These are phyloP conservation scores for Pachycephala philippinensis DNA, from an alignment of 2,113 vertebrate genomes.

Conservation along the genomic window DNA sequence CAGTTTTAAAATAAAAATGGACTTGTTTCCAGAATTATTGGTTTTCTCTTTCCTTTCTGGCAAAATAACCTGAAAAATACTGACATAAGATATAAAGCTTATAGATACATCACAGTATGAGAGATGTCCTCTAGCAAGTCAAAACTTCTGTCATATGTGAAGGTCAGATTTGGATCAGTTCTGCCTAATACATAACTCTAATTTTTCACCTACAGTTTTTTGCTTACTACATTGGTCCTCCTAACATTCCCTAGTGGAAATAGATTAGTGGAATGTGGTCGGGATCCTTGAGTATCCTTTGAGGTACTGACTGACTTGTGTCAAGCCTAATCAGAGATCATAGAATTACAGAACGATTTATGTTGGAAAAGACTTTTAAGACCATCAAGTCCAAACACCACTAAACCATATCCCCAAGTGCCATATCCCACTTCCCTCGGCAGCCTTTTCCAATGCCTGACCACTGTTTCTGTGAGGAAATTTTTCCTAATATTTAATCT, in stretches of 20 bases:
- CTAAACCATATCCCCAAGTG: too few species aligned
- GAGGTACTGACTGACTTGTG: not conserved
- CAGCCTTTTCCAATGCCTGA: not conserved
- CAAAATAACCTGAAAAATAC: not conserved
- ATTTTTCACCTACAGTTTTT: not conserved
- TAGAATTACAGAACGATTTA: not conserved
- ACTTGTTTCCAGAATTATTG: not conserved
- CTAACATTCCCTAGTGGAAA: not conserved
- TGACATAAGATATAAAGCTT: not conserved
- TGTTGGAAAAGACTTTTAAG: not conserved
- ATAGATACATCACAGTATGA: not conserved
- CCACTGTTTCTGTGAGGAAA: accelerated
- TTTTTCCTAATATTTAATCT: not conserved
- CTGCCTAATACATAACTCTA: not conserved
- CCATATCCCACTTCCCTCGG: not conserved
- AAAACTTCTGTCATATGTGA: not conserved
- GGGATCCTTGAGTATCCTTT: not conserved
- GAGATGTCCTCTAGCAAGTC: not conserved
- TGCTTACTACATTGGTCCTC: not conserved
- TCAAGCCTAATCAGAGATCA: not conserved
- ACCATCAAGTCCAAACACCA: not conserved
- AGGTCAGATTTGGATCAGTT: not conserved
- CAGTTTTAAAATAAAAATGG: not conserved
- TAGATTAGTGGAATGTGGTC: not conserved
- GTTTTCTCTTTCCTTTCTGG: not conserved